These are phyloP conservation scores for Dasypus novemcinctus DNA, from an alignment of 2,113 vertebrate species.

Conservation along the genomic window DNA sequence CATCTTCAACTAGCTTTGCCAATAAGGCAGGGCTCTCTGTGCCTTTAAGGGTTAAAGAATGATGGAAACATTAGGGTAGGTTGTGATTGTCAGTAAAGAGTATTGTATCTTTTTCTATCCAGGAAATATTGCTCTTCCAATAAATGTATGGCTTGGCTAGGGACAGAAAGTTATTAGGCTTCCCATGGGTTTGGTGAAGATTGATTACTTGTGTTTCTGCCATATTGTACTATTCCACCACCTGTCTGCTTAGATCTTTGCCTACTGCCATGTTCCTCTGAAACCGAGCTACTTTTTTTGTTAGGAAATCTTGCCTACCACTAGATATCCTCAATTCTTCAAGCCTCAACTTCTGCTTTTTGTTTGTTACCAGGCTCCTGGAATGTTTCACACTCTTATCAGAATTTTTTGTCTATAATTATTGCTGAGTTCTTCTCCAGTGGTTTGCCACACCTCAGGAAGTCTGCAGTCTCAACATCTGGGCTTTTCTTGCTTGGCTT, in stretches of 20 bases:
- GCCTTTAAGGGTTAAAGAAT: background rate
- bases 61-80: background rate
- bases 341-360: background rate
- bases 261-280: background rate
- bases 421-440: background rate
- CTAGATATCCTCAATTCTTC: background rate
- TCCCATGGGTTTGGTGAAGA: background rate
- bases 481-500: background rate
- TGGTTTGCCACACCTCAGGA: background rate
- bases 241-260: background rate
- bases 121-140: background rate
- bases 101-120: background rate
- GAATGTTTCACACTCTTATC: background rate
- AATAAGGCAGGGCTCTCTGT: background rate
- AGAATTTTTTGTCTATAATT: background rate
- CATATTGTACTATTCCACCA: background rate
- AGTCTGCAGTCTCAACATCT: background rate
- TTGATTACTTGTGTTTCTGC: background rate
- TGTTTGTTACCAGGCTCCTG: background rate
- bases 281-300: background rate
- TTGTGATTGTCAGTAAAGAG: background rate
- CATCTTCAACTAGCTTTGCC: background rate
- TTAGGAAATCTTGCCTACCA: background rate
- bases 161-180: background rate
- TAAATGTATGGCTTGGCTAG: background rate